Base-by-base conservation (phyloP, 2,888 invertebrate species). In the Leptopilina myrica region DNA sequence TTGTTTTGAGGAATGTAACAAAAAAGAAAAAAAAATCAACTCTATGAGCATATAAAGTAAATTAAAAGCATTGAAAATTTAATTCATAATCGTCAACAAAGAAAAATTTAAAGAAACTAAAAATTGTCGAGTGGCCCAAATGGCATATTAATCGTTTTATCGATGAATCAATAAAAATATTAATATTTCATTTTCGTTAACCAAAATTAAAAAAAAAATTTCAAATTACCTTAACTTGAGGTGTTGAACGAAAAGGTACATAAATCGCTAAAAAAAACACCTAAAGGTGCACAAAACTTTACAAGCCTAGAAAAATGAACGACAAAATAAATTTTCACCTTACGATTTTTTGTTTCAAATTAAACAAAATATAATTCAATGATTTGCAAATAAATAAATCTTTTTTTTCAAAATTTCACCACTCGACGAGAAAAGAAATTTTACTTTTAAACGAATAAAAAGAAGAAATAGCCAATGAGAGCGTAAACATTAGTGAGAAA, bases 11-110 rank as follows among this genome's bases (percentile, higher is more conserved):
- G 88, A 81, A 84, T 87, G 88, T 85, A 86, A 85, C 80, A 85
- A 88, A 84, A 85, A 86, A 87, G 79, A 85, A 88, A 84, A 85
- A 86, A 87, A 86, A 86, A 84, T 83, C 86, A 83, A 85, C 5
- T 33, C 82, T 81, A 84, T 64, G 75, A 49, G 77, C 49, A 11
- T 46, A 46, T 83, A 84, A 84, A 85, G 81, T 84, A 84, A 85
- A 79, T 85, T 84, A 81, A 84, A 84, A 85, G 83, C 81, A 77
- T 67, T 85, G 83, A 83, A 85, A 88, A 79, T 75, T 79, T 79
- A 79, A 33, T 33, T 82, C 73, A 53, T 43, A 85, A 85, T 81
- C 76, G 84, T 81, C 82, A 85, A 56, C 8, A 56, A 76, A 75
- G 73, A 49, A 79, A 77, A 7, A 64, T 80, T 64, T 73, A 83